Base-by-base conservation (phyloP, 2,113 vertebrate species). In the Channa argus region DNA sequence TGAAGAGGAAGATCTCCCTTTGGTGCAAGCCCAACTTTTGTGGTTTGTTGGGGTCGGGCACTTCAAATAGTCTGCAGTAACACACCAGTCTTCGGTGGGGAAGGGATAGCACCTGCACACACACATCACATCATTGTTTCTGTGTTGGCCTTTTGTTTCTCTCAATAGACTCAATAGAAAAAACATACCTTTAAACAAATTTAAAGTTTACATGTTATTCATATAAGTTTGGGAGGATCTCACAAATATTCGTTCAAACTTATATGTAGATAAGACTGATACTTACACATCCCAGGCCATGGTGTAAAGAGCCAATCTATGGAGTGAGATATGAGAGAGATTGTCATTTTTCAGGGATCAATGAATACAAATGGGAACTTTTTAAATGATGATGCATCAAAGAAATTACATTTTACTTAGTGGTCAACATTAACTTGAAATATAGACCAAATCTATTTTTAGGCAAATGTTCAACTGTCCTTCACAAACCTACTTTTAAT, bases 1-100 rank as follows among this genome's bases (percentile, higher is more conserved):
- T 99, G 72, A 99, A 99, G 55, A 99, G 96, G 93, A 99, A 99
- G 91, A 99, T 98, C 91, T 99, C 97, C 86, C 97, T 91, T 86
- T 99, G 98, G 88, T 99, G 98, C 68, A 99, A 89, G 24, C 98
- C 97, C 59, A 99, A 93, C 78, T 99, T 99, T 87, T 99, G 98
- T 47, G 97, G 97, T 92, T 99, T 99, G 84, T 96, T 98, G 77
- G 97, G 97, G 87, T 99, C 97, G 11, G 98, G 98, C 47, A 99
- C 97, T 92, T 99, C 97, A 73, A 99, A 99, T 13, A 99, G 95
- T 74, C 98, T 94, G 81, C 98, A 99, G 93, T 99, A 99, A 91
- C 98, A 99, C 70, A 99, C 98, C 46, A 99, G 93, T 44, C 98
- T 95, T n/a, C 97, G 94, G 79, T 99, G 98, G 49, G 98, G 97